Conservation (phyloP, 2,888 invertebrate species). For the Theretra japonica region DNA sequence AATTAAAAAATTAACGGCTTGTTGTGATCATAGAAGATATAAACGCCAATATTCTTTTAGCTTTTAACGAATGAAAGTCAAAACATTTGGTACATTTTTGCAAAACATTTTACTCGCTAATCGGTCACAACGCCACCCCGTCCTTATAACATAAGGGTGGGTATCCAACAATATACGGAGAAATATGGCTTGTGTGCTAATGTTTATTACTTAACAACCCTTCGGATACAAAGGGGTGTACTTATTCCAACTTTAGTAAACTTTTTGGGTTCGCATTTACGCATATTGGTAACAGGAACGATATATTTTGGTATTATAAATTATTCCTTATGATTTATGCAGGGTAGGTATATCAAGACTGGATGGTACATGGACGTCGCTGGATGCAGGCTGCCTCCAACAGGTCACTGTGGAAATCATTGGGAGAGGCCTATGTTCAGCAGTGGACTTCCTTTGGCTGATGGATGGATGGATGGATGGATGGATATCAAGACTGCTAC, state of each 20-base stretch:
- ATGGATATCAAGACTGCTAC: too few relatives aligned
- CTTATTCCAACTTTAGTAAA: conserved; percentile 12
- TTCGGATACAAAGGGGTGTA: conserved; percentile 17
- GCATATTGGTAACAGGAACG: neutral
- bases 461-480: too few relatives aligned
- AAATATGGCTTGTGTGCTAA: conserved; percentile 26
- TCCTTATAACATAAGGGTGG: neutral
- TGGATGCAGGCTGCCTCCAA: too few relatives aligned
- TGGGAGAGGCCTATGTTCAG: too few relatives aligned
- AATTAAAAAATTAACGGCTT: too few relatives aligned
- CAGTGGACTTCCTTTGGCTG: too few relatives aligned
- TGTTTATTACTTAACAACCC: conserved; percentile 21
- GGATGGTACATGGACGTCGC: too few relatives aligned
- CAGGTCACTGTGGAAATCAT: too few relatives aligned
- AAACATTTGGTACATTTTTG: neutral
- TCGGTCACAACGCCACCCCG: neutral
- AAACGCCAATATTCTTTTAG: too few relatives aligned
- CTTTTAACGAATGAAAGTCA: too few relatives aligned
- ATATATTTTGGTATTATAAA: neutral
- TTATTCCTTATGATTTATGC: neutral
- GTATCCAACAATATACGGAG: conserved; percentile 8
- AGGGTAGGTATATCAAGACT: too few relatives aligned
- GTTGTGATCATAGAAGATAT: too few relatives aligned
- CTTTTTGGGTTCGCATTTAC: conserved; percentile 7
- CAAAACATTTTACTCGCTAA: neutral